phyloP scores from a whole-genome alignment of 2,888 invertebrate species.

The Phaedon cochleariae region DNA sequence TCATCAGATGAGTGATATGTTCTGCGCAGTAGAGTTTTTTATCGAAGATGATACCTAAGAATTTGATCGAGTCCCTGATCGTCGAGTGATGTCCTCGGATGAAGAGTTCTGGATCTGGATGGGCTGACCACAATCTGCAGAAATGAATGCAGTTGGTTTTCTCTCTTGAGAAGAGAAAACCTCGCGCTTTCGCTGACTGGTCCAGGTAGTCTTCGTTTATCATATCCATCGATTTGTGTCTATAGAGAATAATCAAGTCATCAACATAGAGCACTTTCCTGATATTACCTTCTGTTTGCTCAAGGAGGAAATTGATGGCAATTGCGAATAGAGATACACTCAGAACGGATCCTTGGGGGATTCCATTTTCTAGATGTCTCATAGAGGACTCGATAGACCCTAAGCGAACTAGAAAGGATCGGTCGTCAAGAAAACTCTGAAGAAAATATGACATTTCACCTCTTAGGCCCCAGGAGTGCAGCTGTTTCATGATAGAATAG shows the following conservation, averaged over 20 bases:
- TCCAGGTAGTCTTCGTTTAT: no score
- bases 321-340: slow-evolving; percentile 30
- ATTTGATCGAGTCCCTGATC: no score
- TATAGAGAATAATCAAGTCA: not conserved
- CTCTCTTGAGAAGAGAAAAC: no score
- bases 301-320: slow-evolving; percentile 26
- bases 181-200: no score
- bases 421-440: slow-evolving; percentile 3
- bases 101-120: no score
- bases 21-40: no score
- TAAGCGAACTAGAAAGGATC: slow-evolving; percentile 5
- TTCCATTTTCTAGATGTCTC: slow-evolving; percentile 29
- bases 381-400: not conserved
- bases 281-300: not conserved
- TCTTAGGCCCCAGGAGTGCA: slow-evolving; percentile 30
- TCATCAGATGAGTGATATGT: no score
- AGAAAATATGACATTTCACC: slow-evolving; percentile 26
- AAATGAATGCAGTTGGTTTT: no score
- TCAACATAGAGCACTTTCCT: not conserved
- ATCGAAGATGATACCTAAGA: no score
- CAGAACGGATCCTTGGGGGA: slow-evolving; percentile 35
- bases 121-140: no score
- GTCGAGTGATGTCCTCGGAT: no score
- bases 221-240: no score
- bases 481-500: slow-evolving; percentile 23